Conservation (phyloP, 2,113 vertebrate genomes). For the Onychostoma macrolepis region DNA sequence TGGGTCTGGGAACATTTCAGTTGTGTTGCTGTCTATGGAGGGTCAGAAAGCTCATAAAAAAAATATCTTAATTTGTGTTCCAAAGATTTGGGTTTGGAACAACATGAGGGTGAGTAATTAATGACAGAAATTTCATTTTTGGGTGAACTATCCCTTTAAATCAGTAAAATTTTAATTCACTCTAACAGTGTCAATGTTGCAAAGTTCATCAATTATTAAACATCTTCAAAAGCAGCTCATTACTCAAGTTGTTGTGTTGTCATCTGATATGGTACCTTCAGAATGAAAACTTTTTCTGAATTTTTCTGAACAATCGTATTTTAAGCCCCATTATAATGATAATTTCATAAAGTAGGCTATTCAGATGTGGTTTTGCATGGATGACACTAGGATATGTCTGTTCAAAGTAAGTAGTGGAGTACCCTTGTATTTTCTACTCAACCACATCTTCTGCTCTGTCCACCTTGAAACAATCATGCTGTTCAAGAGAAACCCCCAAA, state of each 20-base stretch:
- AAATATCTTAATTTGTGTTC: too few species aligned
- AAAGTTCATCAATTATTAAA: neutral
- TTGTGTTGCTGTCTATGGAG: too few species aligned
- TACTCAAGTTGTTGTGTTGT: neutral
- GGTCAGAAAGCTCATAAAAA: too few species aligned
- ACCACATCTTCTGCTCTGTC: neutral
- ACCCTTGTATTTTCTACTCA: conserved; percentile 12
- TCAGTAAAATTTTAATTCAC: too few species aligned
- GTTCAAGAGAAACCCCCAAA: neutral
- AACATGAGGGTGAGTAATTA: too few species aligned
- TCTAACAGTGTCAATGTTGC: neutral
- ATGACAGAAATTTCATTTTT: too few species aligned
- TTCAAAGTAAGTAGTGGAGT: conserved; percentile 44
- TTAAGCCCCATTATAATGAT: neutral
- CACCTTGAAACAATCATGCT: conserved; percentile 19
- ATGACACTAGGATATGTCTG: conserved; percentile 43
- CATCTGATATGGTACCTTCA: neutral
- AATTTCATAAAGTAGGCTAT: neutral
- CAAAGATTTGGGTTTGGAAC: too few species aligned
- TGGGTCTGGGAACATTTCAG: too few species aligned
- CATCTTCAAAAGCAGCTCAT: neutral
- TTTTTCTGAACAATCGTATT: neutral
- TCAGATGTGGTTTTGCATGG: neutral
- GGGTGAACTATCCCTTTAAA: too few species aligned
- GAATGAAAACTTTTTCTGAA: neutral